A percentile compares a stretch with the other conserved stretches of the same genome.
Evolutionary conservation across 2,797 vertebrate species (phyloP).

Genomic region (Cichlasoma orientale): DNA sequence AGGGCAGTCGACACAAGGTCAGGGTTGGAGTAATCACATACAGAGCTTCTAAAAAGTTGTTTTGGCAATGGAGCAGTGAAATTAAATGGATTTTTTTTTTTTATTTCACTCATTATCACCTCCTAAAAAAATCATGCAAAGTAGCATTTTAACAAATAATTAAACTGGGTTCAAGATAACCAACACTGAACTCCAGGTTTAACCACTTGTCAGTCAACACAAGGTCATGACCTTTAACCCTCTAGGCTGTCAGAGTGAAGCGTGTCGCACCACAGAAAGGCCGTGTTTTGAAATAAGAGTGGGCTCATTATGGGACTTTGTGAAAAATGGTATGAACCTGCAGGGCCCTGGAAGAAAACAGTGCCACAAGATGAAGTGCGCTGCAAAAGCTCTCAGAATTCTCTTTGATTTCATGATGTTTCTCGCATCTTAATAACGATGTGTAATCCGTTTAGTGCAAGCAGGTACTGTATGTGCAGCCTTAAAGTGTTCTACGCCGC

Average conservation of each 20-base stretch:
- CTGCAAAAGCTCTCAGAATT: not conserved
- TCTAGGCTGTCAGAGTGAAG: slow-evolving; percentile 41
- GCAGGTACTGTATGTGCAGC: slow-evolving; percentile 8
- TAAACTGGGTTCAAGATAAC: slow-evolving; percentile 17
- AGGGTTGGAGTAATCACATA: not conserved
- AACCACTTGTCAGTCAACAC: slow-evolving; percentile 47
- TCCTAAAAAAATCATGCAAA: slow-evolving; percentile 19
- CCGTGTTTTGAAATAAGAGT: slow-evolving; percentile 67
- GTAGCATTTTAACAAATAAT: slow-evolving; percentile 16
- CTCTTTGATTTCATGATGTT: not conserved
- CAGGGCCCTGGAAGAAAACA: slow-evolving; percentile 20
- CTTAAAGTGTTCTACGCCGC: slow-evolving; percentile 32
- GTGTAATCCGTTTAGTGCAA: slow-evolving; percentile 20
- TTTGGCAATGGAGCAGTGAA: slow-evolving; percentile 8
- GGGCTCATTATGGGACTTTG: slow-evolving; percentile 26
- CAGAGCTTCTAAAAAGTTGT: slow-evolving; percentile 1
- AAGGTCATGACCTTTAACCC: slow-evolving; percentile 62
- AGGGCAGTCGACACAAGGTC: not conserved
- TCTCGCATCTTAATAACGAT: not conserved
- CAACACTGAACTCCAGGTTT: slow-evolving; percentile 10
- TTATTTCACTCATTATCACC: slow-evolving; percentile 22
- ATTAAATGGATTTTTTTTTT: slow-evolving; percentile 1
- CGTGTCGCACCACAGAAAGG: slow-evolving; percentile 30
- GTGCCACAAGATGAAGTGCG: not conserved
- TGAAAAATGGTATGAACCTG: slow-evolving; percentile 27